A percentile compares a stretch with the other conserved stretches of the same genome.
Evolutionary conservation across 2,113 vertebrate species (phyloP).

Genomic region (Tragelaphus scriptus): DNA sequence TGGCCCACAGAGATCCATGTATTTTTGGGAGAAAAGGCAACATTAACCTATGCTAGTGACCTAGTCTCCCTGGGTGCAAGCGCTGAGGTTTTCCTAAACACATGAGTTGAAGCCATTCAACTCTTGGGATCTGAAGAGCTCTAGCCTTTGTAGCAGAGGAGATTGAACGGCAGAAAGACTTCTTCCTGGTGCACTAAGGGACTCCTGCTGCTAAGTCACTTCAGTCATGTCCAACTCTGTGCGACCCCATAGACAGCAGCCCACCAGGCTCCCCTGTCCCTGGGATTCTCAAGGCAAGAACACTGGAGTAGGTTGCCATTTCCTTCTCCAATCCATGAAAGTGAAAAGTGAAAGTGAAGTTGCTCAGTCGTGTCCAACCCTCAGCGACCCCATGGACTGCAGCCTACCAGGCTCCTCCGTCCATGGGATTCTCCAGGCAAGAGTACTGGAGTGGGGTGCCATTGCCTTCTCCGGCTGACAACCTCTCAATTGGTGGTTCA

Average conservation of each 20-base stretch:
- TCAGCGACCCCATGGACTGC: too few species aligned
- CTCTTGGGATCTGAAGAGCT: background rate
- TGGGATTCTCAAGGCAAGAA: too few species aligned
- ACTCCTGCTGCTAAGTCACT: background rate
- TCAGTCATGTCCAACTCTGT: too few species aligned
- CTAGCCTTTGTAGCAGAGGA: background rate
- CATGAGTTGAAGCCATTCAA: background rate
- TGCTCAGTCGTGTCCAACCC: too few species aligned
- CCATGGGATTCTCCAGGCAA: too few species aligned
- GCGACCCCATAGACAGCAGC: too few species aligned
- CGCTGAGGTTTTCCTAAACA: background rate
- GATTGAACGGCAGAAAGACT: background rate
- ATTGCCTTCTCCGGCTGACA: background rate
- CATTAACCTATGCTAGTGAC: background rate
- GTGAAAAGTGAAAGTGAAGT: too few species aligned
- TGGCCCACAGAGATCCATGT: background rate
- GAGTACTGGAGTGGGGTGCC: too few species aligned
- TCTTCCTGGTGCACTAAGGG: background rate
- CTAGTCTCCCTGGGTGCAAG: background rate
- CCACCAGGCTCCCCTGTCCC: too few species aligned
- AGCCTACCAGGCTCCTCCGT: too few species aligned
- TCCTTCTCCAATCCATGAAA: too few species aligned
- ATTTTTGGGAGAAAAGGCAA: background rate
- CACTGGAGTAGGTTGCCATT: too few species aligned
- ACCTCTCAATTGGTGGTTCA: background rate